These are phyloP conservation scores for Donacobius atricapilla DNA, from an alignment of 2,113 vertebrate species.

Conservation along the genomic window DNA sequence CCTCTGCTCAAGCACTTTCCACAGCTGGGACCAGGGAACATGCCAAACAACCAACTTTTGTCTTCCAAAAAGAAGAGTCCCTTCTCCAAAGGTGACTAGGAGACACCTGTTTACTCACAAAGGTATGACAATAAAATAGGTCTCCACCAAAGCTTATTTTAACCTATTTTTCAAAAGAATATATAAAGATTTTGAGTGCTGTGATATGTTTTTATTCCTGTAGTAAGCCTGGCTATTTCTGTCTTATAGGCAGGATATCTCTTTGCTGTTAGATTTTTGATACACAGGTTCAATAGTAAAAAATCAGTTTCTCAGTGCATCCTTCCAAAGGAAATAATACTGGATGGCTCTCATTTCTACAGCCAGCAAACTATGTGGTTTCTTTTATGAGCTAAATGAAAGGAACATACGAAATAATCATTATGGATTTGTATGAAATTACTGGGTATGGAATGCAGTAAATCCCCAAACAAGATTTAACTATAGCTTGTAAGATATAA, in stretches of 20 bases:
- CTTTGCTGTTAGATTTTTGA: not conserved
- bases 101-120: not conserved
- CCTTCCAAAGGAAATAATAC: not conserved
- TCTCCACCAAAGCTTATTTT: not conserved
- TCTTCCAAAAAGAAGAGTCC: not conserved
- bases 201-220: not conserved
- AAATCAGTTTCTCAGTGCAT: not conserved
- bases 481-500: not conserved
- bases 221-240: not conserved
- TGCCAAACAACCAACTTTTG: not conserved
- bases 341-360: not conserved
- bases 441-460: slow-evolving; percentile 55
- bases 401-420: slow-evolving; percentile 56
- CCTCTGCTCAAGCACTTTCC: not conserved
- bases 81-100: not conserved
- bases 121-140: not conserved
- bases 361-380: slow-evolving; percentile 21
- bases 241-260: not conserved
- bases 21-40: not conserved
- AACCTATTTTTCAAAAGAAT: not conserved
- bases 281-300: not conserved
- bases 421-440: slow-evolving; percentile 59
- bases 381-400: slow-evolving; percentile 63
- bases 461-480: slow-evolving; percentile 51
- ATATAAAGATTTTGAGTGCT: not conserved